A percentile compares a stretch with the other conserved stretches of the same genome.
phyloP scores from a whole-genome alignment of 2,888 invertebrate species.

The Aricia artaxerxes region DNA sequence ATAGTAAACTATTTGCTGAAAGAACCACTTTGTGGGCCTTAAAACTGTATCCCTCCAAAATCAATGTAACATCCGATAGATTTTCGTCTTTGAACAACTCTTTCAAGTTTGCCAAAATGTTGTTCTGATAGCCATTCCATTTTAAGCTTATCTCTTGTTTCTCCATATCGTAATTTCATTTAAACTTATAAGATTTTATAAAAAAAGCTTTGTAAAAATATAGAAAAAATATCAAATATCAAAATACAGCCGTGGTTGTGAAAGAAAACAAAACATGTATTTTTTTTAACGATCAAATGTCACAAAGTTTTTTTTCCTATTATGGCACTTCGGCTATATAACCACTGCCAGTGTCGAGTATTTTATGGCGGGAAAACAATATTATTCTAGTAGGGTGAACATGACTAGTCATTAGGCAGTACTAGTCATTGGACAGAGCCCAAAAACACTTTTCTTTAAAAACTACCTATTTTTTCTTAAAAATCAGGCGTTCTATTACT shows the following conservation, averaged over 20 bases:
- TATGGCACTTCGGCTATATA: too few species aligned
- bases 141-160: slow-evolving; percentile 84
- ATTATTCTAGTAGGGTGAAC: too few species aligned
- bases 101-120: slow-evolving; percentile 83
- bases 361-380: too few species aligned
- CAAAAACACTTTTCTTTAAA: too few species aligned
- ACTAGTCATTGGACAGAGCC: too few species aligned
- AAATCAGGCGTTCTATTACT: too few species aligned
- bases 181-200: slow-evolving; percentile 43
- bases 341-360: too few species aligned
- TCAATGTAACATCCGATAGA: slow-evolving; percentile 84
- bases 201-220: slow-evolving; percentile 30
- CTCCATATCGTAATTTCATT: slow-evolving; percentile 58
- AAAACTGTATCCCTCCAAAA: slow-evolving; percentile 83
- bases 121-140: slow-evolving; percentile 85
- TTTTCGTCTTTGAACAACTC: slow-evolving; percentile 83
- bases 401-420: too few species aligned
- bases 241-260: slow-evolving; percentile 16
- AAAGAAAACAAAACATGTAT: not conserved
- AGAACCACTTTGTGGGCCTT: slow-evolving; percentile 85
- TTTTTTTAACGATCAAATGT: not conserved
- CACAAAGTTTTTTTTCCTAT: not conserved
- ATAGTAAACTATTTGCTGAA: slow-evolving; percentile 84
- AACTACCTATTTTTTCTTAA: too few species aligned
- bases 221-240: not conserved